These are phyloP conservation scores for Sclerodermus sp. DNA, from an alignment of 2,888 invertebrate species.

Conservation along the genomic window DNA sequence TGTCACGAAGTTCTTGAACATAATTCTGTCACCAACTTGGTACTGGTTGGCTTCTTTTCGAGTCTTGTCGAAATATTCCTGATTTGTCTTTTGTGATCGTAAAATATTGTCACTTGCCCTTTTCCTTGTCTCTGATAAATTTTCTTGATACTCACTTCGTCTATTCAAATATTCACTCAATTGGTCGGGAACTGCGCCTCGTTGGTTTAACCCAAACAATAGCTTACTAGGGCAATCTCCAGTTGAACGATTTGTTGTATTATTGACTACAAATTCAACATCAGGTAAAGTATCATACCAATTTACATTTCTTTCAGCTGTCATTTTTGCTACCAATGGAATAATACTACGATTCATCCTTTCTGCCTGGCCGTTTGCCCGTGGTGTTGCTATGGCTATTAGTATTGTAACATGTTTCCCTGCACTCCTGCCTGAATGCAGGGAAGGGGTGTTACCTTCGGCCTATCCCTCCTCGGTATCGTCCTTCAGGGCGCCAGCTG, in stretches of 20 bases:
- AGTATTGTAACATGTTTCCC: no score
- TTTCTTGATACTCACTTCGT: background rate
- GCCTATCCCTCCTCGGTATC: no score
- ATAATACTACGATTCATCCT: background rate
- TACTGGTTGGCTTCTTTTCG: background rate
- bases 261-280: background rate
- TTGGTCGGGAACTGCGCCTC: background rate
- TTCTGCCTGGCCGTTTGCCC: background rate
- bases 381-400: background rate
- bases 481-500: no score
- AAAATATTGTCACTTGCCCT: background rate
- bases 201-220: background rate
- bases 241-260: background rate
- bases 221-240: background rate
- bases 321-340: background rate
- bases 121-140: background rate
- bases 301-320: background rate
- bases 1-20: background rate
- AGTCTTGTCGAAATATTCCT: background rate
- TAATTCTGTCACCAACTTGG: background rate
- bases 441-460: no score
- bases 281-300: background rate
- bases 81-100: background rate
- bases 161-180: background rate
- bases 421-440: no score